phyloP scores from a whole-genome alignment of 2,888 invertebrate genomes.

The Ophion ventricosus region DNA sequence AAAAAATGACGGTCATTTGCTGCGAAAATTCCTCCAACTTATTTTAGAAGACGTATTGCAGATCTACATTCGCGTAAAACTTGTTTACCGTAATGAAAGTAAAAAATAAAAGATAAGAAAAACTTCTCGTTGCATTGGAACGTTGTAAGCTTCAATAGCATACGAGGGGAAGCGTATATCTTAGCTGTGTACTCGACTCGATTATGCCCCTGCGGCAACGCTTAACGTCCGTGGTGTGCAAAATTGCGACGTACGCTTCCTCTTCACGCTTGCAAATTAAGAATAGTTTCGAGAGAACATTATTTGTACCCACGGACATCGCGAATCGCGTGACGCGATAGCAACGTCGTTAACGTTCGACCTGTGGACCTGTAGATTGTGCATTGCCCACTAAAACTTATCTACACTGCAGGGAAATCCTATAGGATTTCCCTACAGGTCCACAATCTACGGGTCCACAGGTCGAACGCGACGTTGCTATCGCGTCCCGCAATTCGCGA shows the following conservation, averaged over 20 bases:
- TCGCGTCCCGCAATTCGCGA: slow-evolving; percentile 3
- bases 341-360: background rate
- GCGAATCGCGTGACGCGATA: slow-evolving; percentile 1
- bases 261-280: slow-evolving; percentile 47
- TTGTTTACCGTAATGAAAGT: no score
- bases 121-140: background rate
- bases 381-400: background rate
- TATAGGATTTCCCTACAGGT: no score
- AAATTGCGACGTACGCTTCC: slow-evolving; percentile 57
- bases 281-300: slow-evolving; percentile 26
- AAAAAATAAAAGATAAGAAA: no score
- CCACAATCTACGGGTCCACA: background rate
- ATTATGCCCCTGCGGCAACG: slow-evolving; percentile 56
- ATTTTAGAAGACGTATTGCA: no score
- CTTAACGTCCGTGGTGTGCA: background rate
- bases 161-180: slow-evolving; percentile 31
- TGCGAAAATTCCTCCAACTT: no score
- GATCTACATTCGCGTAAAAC: no score
- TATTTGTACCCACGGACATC: background rate
- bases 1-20: no score
- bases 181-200: slow-evolving; percentile 48
- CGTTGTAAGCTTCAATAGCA: background rate
- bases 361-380: background rate
- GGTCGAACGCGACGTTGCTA: background rate
- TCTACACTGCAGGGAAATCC: background rate